phyloP scores from a whole-genome alignment of 2,113 vertebrate genomes.

The Gymnarchus niloticus region DNA sequence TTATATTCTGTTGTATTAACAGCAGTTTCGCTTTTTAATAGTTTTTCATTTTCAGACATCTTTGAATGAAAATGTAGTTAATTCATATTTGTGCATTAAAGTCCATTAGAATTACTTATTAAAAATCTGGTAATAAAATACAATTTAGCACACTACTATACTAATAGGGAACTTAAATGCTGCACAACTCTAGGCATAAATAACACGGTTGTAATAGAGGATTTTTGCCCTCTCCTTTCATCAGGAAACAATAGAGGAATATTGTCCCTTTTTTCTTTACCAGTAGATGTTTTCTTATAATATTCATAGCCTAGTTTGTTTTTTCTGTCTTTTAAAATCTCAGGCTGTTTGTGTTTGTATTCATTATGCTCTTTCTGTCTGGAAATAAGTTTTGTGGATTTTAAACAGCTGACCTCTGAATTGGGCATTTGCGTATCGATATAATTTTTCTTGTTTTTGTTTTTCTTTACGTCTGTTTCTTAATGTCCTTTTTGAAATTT shows the following conservation, averaged over 20 bases:
- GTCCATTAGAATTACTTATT: background rate
- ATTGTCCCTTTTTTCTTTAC: background rate
- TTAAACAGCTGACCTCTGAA: slow-evolving; percentile 36
- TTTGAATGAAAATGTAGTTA: background rate
- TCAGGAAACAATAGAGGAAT: background rate
- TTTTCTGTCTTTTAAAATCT: slow-evolving; percentile 36
- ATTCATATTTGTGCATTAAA: background rate
- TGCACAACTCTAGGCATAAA: background rate
- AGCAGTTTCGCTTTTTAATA: background rate
- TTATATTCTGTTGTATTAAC: background rate
- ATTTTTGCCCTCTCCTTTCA: background rate
- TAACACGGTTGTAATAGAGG: background rate
- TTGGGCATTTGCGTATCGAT: background rate
- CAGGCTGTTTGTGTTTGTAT: slow-evolving; percentile 36
- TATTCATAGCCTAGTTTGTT: background rate
- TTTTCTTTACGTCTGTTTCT: background rate
- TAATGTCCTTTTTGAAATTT: background rate
- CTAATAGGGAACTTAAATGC: background rate
- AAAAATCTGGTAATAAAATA: background rate
- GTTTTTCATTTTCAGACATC: background rate
- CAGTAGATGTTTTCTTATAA: background rate
- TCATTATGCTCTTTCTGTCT: slow-evolving; percentile 22
- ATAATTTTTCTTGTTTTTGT: background rate
- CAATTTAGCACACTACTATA: slow-evolving; percentile 3
- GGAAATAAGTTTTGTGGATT: slow-evolving; percentile 27